A percentile compares a stretch with the other conserved stretches of the same genome.
These are phyloP conservation scores for Hassar affinis DNA, from an alignment of 2,113 vertebrate genomes.

Conservation along the genomic window DNA sequence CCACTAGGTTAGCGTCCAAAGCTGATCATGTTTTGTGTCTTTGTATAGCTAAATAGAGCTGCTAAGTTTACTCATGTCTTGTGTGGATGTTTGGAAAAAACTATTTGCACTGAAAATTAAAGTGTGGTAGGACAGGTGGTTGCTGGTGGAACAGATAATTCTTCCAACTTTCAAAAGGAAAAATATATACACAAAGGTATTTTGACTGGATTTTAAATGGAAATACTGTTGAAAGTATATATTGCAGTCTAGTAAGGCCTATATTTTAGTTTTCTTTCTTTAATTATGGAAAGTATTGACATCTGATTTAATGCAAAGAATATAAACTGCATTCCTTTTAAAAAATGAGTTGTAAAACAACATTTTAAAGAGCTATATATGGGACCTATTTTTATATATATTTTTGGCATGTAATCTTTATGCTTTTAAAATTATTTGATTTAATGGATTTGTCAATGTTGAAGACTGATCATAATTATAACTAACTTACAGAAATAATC, in stretches of 20 bases:
- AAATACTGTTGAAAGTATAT: slow-evolving; percentile 41
- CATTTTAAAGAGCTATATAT: slow-evolving; percentile 78
- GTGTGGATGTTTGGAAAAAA: slow-evolving; percentile 35
- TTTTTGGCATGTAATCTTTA: slow-evolving; percentile 80
- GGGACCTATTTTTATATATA: slow-evolving; percentile 81
- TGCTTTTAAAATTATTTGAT: slow-evolving; percentile 68
- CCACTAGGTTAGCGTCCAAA: slow-evolving; percentile 33
- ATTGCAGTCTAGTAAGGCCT: slow-evolving; percentile 49
- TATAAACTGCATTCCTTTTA: slow-evolving; percentile 67
- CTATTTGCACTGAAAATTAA: slow-evolving; percentile 45
- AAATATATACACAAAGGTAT: slow-evolving; percentile 17
- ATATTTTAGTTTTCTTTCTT: slow-evolving; percentile 31
- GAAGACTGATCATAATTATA: slow-evolving; percentile 72
- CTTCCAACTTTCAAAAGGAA: slow-evolving; percentile 37
- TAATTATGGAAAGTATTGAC: slow-evolving; percentile 49
- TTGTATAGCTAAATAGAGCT: slow-evolving; percentile 45
- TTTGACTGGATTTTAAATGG: slow-evolving; percentile 42
- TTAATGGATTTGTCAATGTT: slow-evolving; percentile 78
- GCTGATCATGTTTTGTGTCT: slow-evolving; percentile 35
- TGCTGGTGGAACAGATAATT: slow-evolving; percentile 33
- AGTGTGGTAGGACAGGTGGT: slow-evolving; percentile 19
- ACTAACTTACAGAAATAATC: slow-evolving; percentile 59
- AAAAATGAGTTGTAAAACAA: slow-evolving; percentile 78
- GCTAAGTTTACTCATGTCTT: slow-evolving; percentile 21
- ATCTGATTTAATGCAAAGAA: slow-evolving; percentile 63